Conservation (phyloP, 2,113 vertebrate species). For the Camarhynchus parvulus region DNA sequence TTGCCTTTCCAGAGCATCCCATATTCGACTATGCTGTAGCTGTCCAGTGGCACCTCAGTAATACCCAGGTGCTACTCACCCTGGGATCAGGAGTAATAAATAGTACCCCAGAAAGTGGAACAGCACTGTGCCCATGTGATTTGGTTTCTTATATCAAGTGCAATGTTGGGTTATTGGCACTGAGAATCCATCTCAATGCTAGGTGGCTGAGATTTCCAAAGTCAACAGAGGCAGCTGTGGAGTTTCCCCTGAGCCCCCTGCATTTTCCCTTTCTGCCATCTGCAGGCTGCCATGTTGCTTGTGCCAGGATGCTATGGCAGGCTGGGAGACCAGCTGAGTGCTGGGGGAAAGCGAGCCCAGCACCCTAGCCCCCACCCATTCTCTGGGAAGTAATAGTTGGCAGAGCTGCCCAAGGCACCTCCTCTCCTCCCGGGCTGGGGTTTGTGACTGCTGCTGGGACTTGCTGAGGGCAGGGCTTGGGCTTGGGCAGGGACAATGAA, state of each 20-base stretch:
- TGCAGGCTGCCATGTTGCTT: not conserved
- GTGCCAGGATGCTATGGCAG: not conserved
- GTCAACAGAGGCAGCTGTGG: not conserved
- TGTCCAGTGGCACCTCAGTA: not conserved
- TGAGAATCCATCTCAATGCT: not conserved
- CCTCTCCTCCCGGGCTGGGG: not conserved
- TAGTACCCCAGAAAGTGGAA: not conserved
- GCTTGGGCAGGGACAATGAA: not conserved
- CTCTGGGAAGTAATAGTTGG: not conserved
- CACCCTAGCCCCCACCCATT: not conserved
- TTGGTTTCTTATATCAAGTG: not conserved
- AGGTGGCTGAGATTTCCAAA: not conserved
- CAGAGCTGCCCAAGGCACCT: not conserved
- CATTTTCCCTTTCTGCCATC: not conserved
- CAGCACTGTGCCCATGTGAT: not conserved
- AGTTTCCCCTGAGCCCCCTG: not conserved
- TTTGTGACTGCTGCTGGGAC: not conserved
- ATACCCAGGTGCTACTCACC: not conserved
- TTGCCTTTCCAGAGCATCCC: not conserved
- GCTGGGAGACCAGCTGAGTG: rapidly evolving
- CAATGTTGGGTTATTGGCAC: not conserved
- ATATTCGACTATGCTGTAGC: not conserved
- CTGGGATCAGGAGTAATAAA: not conserved
- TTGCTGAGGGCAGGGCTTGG: not conserved
- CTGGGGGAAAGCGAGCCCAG: not conserved